Evolutionary conservation across 2,888 invertebrate species (phyloP).

Genomic region (Agrenia bidenticulata): DNA sequence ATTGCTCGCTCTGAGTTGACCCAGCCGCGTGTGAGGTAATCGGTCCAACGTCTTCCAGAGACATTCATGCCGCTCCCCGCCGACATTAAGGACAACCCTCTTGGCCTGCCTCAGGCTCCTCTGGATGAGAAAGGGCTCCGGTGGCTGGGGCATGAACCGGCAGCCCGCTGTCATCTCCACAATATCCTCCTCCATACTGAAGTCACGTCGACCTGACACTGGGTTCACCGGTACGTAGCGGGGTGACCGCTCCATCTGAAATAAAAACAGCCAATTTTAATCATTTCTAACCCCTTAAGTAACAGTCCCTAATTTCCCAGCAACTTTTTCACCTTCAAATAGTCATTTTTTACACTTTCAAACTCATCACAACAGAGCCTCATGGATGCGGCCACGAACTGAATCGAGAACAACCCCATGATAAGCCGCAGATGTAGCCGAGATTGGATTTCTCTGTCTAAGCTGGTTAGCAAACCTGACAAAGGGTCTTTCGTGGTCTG

Average conservation of each 20-base stretch:
- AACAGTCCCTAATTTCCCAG: no score
- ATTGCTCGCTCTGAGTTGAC: slow-evolving; percentile 87
- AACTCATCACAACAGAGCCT: background rate
- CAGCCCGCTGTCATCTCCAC: slow-evolving; percentile 34
- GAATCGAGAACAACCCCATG: slow-evolving; percentile 16
- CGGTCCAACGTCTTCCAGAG: slow-evolving; percentile 72
- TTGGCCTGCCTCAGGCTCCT: slow-evolving; percentile 85
- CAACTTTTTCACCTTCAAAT: no score
- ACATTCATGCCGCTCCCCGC: slow-evolving; percentile 85
- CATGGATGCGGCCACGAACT: slow-evolving; percentile 7
- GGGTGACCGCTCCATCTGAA: slow-evolving; percentile 37
- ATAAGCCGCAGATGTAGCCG: no score
- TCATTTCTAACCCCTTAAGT: no score
- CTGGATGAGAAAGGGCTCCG: slow-evolving; percentile 96
- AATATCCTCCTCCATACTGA: slow-evolving; percentile 33
- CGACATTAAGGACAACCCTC: slow-evolving; percentile 91
- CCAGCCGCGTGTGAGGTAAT: slow-evolving; percentile 90
- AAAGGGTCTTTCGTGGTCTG: no score
- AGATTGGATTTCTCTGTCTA: no score
- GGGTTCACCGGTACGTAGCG: slow-evolving; percentile 40
- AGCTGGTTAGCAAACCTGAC: no score
- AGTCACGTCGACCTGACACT: slow-evolving; percentile 34
- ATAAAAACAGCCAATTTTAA: no score
- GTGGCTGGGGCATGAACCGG: slow-evolving; percentile 69
- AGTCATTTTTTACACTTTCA: no score